Evolutionary conservation across 2,113 vertebrate genomes (phyloP), one percentile per base, ranked within the genome.

Genomic region (Larimichthys polyactis): DNA sequence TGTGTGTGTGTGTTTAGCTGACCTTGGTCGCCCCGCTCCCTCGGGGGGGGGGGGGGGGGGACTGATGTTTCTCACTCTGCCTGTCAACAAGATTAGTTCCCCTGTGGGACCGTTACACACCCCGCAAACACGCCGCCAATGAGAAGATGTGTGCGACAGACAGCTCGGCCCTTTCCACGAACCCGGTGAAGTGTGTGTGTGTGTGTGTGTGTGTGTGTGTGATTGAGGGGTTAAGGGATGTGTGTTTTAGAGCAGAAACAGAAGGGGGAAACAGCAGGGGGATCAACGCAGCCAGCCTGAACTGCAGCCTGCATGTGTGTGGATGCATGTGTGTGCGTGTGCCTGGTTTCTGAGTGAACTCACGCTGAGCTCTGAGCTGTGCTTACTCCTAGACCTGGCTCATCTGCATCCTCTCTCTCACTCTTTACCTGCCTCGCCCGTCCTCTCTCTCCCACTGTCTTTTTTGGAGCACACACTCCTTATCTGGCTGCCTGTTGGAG

Each of bases 11-110:
- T 75, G 57, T 67, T 48, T 51, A 27, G 76, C 66, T 90, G 90
- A 89, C 87, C 89, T 89, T 78, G 82, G 83, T 73, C 36, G 32
- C 78, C 69, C 65, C 14, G 22, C 76, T 82, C 86, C 87, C 87
- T 77, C 27, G 36, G 59, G 27, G 27, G 43, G 59, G 36, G 59
- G 27, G 27, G 43, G 59, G 81, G 74, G 68, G 73, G 81, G 40
- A 59, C 79, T 81, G 89, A 89, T 89, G 91, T 87, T 92, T 91
- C 91, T 87, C 87, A 91, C 83, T 91, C 84, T 81, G 85, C 86
- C 91, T 91, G 91, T 92, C 90, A 91, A 90, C 91, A 88, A 87
- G 83, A 90, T 92, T 90, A 92, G 86, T 91, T 88, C 76, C 88
- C 88, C 87, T 73, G 79, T 83, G 82, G 85, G 87, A 87, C 82